These are phyloP conservation scores for Dromococcyx pavoninus DNA, from an alignment of 2,797 vertebrate species.

Conservation along the genomic window DNA sequence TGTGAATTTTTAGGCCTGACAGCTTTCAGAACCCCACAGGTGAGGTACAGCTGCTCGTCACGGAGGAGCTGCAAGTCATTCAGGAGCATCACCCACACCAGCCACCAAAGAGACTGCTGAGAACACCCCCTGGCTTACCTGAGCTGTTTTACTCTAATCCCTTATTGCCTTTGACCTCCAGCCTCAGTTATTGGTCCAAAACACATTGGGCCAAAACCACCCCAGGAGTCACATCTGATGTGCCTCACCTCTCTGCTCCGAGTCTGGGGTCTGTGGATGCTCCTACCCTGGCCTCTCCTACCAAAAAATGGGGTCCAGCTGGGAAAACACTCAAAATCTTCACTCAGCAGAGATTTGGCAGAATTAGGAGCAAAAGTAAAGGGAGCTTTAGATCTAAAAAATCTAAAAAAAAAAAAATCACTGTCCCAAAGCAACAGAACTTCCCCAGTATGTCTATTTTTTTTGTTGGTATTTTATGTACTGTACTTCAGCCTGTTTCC, in stretches of 20 bases:
- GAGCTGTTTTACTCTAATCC: neutral
- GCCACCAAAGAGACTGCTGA: neutral
- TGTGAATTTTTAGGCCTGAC: neutral
- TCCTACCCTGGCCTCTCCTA: neutral
- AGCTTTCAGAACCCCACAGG: neutral
- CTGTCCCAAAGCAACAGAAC: neutral
- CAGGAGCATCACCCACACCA: neutral
- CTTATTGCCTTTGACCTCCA: neutral
- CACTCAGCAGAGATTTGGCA: neutral
- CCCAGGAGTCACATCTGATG: neutral
- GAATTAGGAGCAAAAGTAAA: neutral
- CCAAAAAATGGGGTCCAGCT: neutral
- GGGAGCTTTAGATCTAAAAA: neutral
- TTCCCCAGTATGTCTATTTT: neutral
- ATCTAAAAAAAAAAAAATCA: neutral
- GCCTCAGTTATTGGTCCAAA: neutral
- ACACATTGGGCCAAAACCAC: neutral
- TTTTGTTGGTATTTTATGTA: neutral
- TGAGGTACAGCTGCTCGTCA: neutral
- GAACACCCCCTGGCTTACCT: neutral
- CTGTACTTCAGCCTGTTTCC: conserved; percentile 17
- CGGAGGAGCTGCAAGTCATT: rapidly evolving
- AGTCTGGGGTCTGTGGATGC: neutral
- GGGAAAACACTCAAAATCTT: neutral
- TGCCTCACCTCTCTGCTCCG: neutral